Evolutionary conservation across 2,113 vertebrate species (phyloP).

Genomic region (Oryzias javanicus): DNA sequence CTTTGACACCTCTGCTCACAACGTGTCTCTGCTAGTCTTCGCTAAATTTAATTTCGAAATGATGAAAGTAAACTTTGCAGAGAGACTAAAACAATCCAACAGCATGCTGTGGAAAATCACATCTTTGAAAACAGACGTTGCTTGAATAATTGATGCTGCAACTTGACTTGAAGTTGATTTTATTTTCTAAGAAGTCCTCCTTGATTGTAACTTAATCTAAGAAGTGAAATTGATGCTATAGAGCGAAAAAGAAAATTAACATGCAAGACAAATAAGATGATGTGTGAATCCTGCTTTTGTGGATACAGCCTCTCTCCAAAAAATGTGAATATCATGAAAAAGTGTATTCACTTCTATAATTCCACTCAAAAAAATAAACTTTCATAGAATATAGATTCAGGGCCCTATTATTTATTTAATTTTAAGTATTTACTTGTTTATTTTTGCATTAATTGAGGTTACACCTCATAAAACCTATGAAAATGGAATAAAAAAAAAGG

Average conservation of each 20-base stretch:
- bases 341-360: no score
- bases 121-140: constrained; percentile 18
- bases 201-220: constrained; percentile 12
- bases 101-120: constrained; percentile 14
- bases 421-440: no score
- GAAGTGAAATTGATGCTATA: neutral
- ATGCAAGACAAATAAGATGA: neutral
- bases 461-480: no score
- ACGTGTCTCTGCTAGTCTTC: constrained; percentile 4
- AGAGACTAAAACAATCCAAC: constrained; percentile 3
- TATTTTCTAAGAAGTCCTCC: constrained; percentile 3
- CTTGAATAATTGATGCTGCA: constrained; percentile 16
- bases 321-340: no score
- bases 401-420: no score
- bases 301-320: no score
- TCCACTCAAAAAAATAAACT: no score
- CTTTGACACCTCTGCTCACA: constrained; percentile 20
- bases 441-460: no score
- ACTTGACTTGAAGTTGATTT: constrained; percentile 25
- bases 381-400: no score
- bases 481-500: no score
- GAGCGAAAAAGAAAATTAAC: constrained; percentile 1
- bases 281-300: neutral
- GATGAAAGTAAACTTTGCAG: constrained; percentile 26
- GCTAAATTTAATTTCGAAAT: constrained; percentile 8